Percentiles rank a stretch among this genome's conserved stretches.
These are phyloP conservation scores for Drosophila niveifrons DNA, from an alignment of 2,888 invertebrate species.

Conservation along the genomic window DNA sequence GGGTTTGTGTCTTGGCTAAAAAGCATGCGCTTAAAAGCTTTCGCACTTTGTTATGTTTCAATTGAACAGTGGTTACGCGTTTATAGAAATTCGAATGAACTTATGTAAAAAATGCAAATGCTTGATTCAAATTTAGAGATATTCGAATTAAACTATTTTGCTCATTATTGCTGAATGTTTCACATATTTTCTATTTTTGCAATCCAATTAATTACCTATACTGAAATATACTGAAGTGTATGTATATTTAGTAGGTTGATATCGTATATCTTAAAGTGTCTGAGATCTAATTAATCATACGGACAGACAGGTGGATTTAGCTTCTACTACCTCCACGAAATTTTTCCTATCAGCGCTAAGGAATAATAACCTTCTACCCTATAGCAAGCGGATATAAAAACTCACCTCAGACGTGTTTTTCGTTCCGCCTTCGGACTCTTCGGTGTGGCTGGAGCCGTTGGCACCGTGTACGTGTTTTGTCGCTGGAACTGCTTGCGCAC, in stretches of 20 bases:
- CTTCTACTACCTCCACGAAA: no score
- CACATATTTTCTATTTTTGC: no score
- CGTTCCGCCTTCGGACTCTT: slow-evolving; percentile 78
- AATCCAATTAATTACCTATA: no score
- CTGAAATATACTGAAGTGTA: no score
- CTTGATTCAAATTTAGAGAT: neutral
- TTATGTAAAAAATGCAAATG: neutral
- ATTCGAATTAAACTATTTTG: neutral
- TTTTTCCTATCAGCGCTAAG: no score
- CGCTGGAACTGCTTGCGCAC: slow-evolving; percentile 81
- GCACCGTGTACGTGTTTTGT: slow-evolving; percentile 85
- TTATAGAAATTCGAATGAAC: neutral
- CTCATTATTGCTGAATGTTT: no score
- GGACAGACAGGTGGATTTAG: no score
- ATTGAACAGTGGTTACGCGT: slow-evolving; percentile 40
- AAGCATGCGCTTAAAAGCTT: slow-evolving; percentile 31
- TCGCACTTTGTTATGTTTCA: neutral
- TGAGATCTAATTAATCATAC: no score
- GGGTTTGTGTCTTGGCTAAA: slow-evolving; percentile 40
- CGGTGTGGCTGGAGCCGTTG: slow-evolving; percentile 50
- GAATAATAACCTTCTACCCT: no score
- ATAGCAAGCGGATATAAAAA: neutral
- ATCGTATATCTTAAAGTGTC: no score
- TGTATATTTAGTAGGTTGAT: no score
- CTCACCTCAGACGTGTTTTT: slow-evolving; percentile 78